Base-by-base conservation (phyloP, 2,113 vertebrate species). In the Thamnaconus septentrionalis region DNA sequence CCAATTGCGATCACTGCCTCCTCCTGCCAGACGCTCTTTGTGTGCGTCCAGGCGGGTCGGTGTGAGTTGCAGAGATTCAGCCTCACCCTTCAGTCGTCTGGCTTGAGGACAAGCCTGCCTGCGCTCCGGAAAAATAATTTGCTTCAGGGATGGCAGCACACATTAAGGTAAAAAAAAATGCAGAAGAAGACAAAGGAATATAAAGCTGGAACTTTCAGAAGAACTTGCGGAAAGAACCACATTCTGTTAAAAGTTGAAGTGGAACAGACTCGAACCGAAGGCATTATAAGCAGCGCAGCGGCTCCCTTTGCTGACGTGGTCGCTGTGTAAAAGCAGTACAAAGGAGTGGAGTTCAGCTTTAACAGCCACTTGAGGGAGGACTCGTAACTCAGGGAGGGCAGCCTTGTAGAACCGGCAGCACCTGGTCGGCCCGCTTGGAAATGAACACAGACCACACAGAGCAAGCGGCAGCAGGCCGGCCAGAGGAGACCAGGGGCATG, bases 61-160 rank as follows among this genome's bases (percentile, higher is more conserved):
- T 7, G 51, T 69, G 8, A 52, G 43, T 4, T 46, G 59, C 49
- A 76, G 52, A 4, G 59, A 49, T 40, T 67, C 41, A 4, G 45
- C 11, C 59, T 82, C 73, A n/a, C 55, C 52, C 40, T 45, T 57
- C 56, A 73, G 61, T 5, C 67, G 56, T 57, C 11, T 7, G 49
- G 56, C 65, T n/a, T 39, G 48, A 39, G 2, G 4, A 65, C 39
- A 61, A 50, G 31, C 41, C 6, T 53, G 65, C 31, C 44, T 54
- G 53, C 46, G 66, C 12, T 82, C 72, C 7, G 44, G 18, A 31
- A 31, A 31, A 31, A 31, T 31, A 31, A 31, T 31, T 31, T 31
- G 18, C 18, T 31, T 31, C 18, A 31, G 18, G 18, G 18, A 31
- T 2, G 18, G 18, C 18, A 31, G 18, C 18, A 31, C 18, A 31